Base-by-base conservation (phyloP, 1,140 invertebrate genomes). In the Drosophila tsacasi region DNA sequence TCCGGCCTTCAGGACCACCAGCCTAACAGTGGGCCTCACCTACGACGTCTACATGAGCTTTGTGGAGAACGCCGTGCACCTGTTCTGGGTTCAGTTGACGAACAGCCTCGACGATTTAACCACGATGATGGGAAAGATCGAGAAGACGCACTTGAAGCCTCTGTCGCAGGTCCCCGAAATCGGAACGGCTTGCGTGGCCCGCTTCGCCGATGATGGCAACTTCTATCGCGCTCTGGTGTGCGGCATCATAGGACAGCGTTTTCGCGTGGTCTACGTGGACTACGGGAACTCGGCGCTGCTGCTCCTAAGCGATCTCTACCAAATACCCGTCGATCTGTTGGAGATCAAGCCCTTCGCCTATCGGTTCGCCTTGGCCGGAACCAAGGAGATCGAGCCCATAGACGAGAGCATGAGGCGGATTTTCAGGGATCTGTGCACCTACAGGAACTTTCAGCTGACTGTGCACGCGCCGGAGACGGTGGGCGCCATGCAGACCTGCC, bases 241-340 rank as follows among this genome's bases (percentile, higher is more conserved):
- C 91, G 95, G 94, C 73, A 93, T 96, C 27, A 94, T 95, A 40
- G 94, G 92, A 44, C 94, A 93, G 37, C 93, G 93, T 32, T 95
- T 94, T 79, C 95, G 96, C 93, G 94, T 97, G 15, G 96, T 95
- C 81, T 97, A 96, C 84, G 96, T 97, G 21, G 96, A 97, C 92
- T 97, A 96, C 91, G 96, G 96, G 9, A 96, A 96, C 77, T 95
- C 95, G 6, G 96, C 96, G 93, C 87, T 95, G 68, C 93, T 97
- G 27, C 94, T 94, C 6, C 95, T 95, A 39, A 94, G 95, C 65
- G 94, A 96, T 74, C 95, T 97, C 37, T 97, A 94, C 92, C 94
- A 96, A 91, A 95, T 97, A 74, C 96, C 96, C 3, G 93, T 95
- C 30, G 94, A 95, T 77, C 95, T 95, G 92, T 94, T 96, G 17